phyloP scores from a whole-genome alignment of 2,797 vertebrate species.

The Diplodus sargus region DNA sequence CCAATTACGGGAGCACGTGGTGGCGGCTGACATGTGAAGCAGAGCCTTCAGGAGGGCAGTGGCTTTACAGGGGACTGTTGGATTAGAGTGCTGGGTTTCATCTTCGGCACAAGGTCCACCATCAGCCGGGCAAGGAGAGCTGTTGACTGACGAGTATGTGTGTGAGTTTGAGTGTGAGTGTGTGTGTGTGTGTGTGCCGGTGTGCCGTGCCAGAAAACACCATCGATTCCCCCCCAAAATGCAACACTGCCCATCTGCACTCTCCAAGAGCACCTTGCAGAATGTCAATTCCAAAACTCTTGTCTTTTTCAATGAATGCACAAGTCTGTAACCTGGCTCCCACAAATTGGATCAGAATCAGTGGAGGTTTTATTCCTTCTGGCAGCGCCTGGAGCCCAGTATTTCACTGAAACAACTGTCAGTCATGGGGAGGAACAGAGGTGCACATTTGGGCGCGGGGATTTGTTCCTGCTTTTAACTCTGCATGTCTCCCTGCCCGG shows the following conservation, averaged over 20 bases:
- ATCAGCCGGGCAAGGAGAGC: constrained; percentile 38
- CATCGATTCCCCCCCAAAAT: constrained; percentile 67
- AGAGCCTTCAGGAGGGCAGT: constrained; percentile 33
- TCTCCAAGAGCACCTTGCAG: constrained; percentile 51
- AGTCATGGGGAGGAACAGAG: constrained; percentile 65
- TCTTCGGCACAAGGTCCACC: constrained; percentile 46
- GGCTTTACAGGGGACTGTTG: constrained; percentile 43
- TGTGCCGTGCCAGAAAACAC: constrained; percentile 53
- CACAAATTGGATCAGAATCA: constrained; percentile 82
- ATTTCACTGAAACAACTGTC: constrained; percentile 72
- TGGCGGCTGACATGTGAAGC: constrained; percentile 42
- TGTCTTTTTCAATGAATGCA: constrained; percentile 75
- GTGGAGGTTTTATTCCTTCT: constrained; percentile 77
- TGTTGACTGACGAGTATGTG: constrained; percentile 46
- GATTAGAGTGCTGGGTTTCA: constrained; percentile 60
- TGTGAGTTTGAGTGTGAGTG: too few relatives aligned
- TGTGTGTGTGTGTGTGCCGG: constrained; percentile 26
- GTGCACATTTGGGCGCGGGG: constrained; percentile 54
- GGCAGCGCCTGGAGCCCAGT: constrained; percentile 75
- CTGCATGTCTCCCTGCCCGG: constrained; percentile 55
- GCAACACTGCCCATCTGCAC: constrained; percentile 56
- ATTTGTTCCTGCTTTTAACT: constrained; percentile 73
- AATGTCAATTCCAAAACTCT: constrained; percentile 77
- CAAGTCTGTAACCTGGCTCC: constrained; percentile 69
- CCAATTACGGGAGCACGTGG: constrained; percentile 61